Percentiles rank a stretch among this genome's conserved stretches.
These are phyloP conservation scores for Aphidius gifuensis DNA, from an alignment of 1,140 invertebrate genomes.

Conservation along the genomic window DNA sequence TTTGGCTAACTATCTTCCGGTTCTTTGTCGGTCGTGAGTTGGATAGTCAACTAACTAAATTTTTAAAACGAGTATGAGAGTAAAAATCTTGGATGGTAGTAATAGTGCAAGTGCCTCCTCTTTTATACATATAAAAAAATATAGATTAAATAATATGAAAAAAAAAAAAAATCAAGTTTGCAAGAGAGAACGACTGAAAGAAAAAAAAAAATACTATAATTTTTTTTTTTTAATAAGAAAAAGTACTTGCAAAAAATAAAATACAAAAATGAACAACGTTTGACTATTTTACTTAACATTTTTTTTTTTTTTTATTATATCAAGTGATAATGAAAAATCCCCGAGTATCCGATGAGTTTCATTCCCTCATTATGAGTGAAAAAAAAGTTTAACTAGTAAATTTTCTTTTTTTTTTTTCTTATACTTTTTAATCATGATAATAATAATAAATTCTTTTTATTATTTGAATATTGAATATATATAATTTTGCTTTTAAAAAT, in stretches of 20 bases:
- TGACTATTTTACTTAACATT: neutral
- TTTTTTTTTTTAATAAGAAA: too few relatives aligned
- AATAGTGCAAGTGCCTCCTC: neutral
- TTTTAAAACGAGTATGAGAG: neutral
- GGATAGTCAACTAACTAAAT: slow-evolving; percentile 17
- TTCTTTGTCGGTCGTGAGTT: slow-evolving; percentile 14
- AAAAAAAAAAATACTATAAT: neutral
- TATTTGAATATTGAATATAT: too few relatives aligned
- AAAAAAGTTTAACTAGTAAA: neutral
- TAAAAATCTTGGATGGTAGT: neutral
- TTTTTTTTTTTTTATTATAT: neutral
- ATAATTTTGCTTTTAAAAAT: slow-evolving; percentile 3
- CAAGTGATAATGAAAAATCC: neutral
- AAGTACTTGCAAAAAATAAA: neutral
- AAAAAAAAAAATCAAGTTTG: neutral
- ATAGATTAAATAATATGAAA: neutral
- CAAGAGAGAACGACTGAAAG: neutral
- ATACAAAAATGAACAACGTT: neutral
- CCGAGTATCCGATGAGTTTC: slow-evolving; percentile 7
- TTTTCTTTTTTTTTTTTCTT: neutral
- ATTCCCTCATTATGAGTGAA: slow-evolving; percentile 12
- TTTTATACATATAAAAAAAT: neutral
- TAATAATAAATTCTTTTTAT: neutral
- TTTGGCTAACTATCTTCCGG: slow-evolving; percentile 22
- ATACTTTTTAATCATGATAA: neutral